These are phyloP conservation scores for Cyanocitta stelleri DNA, from an alignment of 2,113 vertebrate species.

Conservation along the genomic window DNA sequence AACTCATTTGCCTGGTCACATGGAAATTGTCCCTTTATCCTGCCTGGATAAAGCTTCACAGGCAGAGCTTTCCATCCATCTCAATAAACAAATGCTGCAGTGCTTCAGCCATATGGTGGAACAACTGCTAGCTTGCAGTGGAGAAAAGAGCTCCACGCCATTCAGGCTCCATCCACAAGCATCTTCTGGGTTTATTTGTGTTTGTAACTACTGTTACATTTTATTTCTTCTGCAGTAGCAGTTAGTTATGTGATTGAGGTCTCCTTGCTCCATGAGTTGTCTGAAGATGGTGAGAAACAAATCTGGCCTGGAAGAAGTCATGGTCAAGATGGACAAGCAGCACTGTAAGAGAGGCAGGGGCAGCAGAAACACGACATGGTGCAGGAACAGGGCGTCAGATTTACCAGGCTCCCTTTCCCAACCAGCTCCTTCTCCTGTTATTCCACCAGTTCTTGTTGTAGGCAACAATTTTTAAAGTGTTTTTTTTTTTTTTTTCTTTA, in stretches of 20 bases:
- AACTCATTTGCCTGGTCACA: not conserved
- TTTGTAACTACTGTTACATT: not conserved
- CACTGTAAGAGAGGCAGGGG: not conserved
- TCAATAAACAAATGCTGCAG: not conserved
- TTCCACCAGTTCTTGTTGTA: not conserved
- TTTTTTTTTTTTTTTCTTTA: too few relatives aligned
- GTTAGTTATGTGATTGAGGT: not conserved
- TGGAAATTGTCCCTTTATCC: not conserved
- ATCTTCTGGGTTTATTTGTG: not conserved
- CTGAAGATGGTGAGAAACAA: not conserved
- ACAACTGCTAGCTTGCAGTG: not conserved
- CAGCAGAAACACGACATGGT: fast-evolving
- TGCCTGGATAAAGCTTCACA: not conserved
- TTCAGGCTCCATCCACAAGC: not conserved
- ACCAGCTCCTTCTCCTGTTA: not conserved
- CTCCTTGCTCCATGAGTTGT: not conserved
- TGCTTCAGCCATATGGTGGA: not conserved
- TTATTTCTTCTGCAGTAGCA: not conserved
- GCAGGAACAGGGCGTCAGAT: not conserved
- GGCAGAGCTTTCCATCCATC: not conserved
- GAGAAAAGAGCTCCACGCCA: not conserved
- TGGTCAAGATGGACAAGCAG: not conserved
- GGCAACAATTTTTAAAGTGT: not conserved
- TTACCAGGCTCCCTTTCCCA: not conserved
- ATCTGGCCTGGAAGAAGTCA: not conserved